Base-by-base conservation (phyloP, 2,888 invertebrate species). In the Lingula anatina region DNA sequence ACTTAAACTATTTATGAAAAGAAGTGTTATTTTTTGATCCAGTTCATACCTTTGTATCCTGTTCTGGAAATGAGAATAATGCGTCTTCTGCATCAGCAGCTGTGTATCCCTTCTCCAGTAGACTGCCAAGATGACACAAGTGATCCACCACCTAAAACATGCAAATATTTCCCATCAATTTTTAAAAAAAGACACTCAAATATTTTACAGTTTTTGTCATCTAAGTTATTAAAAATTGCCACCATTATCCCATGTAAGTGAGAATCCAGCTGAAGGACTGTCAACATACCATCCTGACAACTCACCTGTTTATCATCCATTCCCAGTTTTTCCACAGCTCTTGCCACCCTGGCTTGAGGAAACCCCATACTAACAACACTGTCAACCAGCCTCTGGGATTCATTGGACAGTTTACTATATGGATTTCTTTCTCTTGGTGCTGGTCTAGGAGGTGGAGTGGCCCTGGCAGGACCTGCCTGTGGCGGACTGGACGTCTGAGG, bases 301-400 rank as follows among this genome's bases (percentile, higher is more conserved):
- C 46, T 77, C 75, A 89, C 89, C 84, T 88, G 89, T 78, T 90
- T 91, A 77, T 91, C 88, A 80, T 90, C 86, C 71, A 81, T 82
- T 50, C 91, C 90, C 57, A 89, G 80, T 44, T 85, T 80, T 61
- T 85, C 83, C 60, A 87, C 87, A n/a, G 89, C 87, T 63, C 89
- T 83, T 4, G 88, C 86, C 20, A 89, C 90, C 73, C 89, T 83
- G 50, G 86, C 83, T 46, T 88, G 72, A 0, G 89, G 86, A 71
- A 94, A 94, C 1, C 94, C 94, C 93, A 94, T 94, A 53, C 85
- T 83, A 66, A 85, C 85, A 51, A 93, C 85, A 57, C 85, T 85
- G 66, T 83, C 82, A 46, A 87, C 88, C 67, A 89, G 80, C 36
- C 80, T 81, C 73, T 87, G 86, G 49, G 83, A 78, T 46, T 82